Evolutionary conservation across 2,888 invertebrate genomes (phyloP).

Genomic region (Hirtodrosophila confusa): DNA sequence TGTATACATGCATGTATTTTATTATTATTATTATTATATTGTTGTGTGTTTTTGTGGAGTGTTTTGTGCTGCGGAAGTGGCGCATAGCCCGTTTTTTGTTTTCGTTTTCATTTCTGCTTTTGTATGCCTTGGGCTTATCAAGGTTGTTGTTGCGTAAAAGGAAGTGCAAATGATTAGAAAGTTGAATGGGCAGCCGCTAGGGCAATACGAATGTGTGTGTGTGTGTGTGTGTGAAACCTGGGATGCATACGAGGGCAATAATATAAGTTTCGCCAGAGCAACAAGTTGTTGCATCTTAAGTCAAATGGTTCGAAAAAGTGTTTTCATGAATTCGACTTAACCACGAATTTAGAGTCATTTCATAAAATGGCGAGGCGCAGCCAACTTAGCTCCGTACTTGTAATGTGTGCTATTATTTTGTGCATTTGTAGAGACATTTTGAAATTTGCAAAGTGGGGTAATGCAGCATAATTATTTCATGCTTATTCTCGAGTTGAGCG

Average conservation of each 20-base stretch:
- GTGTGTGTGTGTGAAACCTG: conserved; percentile 15
- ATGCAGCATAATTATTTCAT: too few relatives aligned
- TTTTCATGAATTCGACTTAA: too few relatives aligned
- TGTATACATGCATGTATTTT: conserved; percentile 3
- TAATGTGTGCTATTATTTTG: too few relatives aligned
- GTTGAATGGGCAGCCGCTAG: conserved; percentile 52
- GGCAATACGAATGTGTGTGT: conserved; percentile 19
- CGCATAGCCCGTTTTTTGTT: conserved; percentile 47
- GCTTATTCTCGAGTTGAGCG: too few relatives aligned
- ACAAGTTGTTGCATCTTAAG: background rate
- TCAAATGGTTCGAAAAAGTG: too few relatives aligned
- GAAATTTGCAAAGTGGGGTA: too few relatives aligned
- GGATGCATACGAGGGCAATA: conserved; percentile 49
- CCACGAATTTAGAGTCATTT: too few relatives aligned
- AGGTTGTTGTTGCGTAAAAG: conserved; percentile 79
- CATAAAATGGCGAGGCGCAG: too few relatives aligned
- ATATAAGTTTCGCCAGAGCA: conserved; percentile 17
- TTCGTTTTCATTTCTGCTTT: conserved; percentile 49
- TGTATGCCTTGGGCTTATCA: conserved; percentile 50
- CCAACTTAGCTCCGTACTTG: too few relatives aligned
- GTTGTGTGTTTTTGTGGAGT: conserved; percentile 13
- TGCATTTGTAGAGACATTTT: too few relatives aligned
- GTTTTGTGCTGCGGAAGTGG: conserved; percentile 50
- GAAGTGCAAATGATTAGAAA: conserved; percentile 78
- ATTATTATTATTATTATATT: conserved; percentile 32